Evolutionary conservation across 2,888 invertebrate species (phyloP).

Genomic region (Lasioglossum lativentre): DNA sequence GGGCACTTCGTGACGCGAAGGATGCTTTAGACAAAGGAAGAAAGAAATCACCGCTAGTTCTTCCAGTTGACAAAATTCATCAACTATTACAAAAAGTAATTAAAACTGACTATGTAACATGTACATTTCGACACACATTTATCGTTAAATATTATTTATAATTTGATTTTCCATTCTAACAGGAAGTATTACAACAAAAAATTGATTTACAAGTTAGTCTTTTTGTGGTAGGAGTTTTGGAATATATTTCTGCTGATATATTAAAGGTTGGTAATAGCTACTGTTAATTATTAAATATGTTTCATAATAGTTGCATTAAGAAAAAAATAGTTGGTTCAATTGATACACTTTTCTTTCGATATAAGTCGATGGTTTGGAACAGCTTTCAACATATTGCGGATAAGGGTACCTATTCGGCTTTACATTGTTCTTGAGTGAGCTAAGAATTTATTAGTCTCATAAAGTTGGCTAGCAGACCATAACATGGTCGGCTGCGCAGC

Average conservation of each 20-base stretch:
- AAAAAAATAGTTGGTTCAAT: background rate
- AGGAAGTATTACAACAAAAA: conserved; percentile 95
- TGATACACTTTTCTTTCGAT: background rate
- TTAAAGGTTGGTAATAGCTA: conserved; percentile 88
- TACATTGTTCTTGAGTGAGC: too few relatives aligned
- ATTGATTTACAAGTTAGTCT: conserved; percentile 94
- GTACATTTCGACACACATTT: background rate
- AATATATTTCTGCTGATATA: conserved; percentile 98
- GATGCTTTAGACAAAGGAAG: conserved; percentile 93
- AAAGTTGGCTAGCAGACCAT: too few relatives aligned
- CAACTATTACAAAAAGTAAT: conserved; percentile 92
- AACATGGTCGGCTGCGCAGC: too few relatives aligned
- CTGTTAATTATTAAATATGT: conserved; percentile 2
- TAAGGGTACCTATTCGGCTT: too few relatives aligned
- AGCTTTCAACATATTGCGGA: too few relatives aligned
- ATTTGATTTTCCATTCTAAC: conserved; percentile 73
- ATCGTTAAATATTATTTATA: background rate
- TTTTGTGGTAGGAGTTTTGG: conserved; percentile 96
- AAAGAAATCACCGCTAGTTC: conserved; percentile 89
- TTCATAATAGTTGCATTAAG: background rate
- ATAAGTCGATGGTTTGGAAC: too few relatives aligned
- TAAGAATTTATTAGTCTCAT: too few relatives aligned
- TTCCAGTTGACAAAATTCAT: conserved; percentile 96
- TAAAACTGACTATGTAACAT: background rate
- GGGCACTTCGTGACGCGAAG: conserved; percentile 96